Evolutionary conservation across 2,888 invertebrate species (phyloP).

Genomic region (Doris montereyensis): DNA sequence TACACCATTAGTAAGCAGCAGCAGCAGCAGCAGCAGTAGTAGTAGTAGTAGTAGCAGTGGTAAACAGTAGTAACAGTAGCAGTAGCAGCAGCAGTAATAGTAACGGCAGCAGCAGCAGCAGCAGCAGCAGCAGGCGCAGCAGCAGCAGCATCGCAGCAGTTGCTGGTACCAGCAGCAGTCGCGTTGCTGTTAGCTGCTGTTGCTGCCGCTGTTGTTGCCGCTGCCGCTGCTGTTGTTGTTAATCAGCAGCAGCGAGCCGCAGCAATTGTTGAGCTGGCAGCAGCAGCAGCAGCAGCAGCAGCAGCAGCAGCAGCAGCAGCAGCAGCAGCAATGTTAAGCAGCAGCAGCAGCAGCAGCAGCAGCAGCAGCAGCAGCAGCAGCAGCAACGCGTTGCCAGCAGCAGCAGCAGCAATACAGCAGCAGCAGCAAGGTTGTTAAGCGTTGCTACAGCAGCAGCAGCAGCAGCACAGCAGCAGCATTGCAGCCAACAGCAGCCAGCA

Average conservation of each 20-base stretch:
- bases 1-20: no score
- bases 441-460: not conserved
- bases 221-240: no score
- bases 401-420: slow-evolving; percentile 1
- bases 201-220: no score
- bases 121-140: no score
- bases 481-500: no score
- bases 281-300: slow-evolving; percentile 20
- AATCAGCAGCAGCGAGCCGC: slow-evolving; percentile 2
- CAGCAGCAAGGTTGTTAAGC: not conserved
- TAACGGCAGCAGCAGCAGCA: not conserved
- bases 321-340: not conserved
- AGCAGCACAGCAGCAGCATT: no score
- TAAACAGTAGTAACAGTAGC: not conserved
- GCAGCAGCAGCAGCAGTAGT: not conserved
- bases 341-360: not conserved
- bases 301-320: not conserved
- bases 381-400: no score
- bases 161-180: no score
- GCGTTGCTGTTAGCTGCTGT: no score
- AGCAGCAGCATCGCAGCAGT: no score
- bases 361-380: slow-evolving; percentile 19
- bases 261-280: not conserved
- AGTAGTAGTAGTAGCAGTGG: not conserved
- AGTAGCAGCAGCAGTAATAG: not conserved